These are phyloP conservation scores for Ostrea denselamellosa DNA, from an alignment of 1,140 invertebrate species.

Conservation along the genomic window DNA sequence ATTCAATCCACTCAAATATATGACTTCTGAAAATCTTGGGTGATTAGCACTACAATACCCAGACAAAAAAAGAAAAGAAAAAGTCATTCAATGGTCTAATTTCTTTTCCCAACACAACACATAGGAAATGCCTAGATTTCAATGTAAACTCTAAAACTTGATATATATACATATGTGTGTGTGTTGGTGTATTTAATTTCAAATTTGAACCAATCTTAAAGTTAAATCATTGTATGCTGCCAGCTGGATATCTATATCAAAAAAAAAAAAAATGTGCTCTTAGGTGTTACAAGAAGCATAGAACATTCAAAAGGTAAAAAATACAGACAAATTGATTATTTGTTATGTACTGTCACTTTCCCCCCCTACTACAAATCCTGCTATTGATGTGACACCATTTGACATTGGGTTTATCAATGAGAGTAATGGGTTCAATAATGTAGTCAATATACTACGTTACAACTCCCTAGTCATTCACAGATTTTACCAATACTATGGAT, in stretches of 20 bases:
- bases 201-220: no score
- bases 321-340: conserved; percentile 20
- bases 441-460: conserved; percentile 39
- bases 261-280: background rate
- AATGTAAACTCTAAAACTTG: no score
- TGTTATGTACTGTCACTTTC: conserved; percentile 31
- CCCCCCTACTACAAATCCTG: conserved; percentile 24
- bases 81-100: background rate
- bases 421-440: conserved; percentile 36
- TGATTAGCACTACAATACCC: background rate
- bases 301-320: conserved; percentile 2
- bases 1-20: background rate
- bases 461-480: conserved; percentile 31
- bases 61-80: conserved; percentile 4
- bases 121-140: background rate
- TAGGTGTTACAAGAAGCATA: background rate
- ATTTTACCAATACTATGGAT: conserved; percentile 40
- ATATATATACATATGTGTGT: no score
- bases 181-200: no score
- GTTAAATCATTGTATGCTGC: no score
- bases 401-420: conserved; percentile 35
- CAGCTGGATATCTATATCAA: background rate
- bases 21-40: background rate
- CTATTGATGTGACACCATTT: conserved; percentile 38
- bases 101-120: background rate